Conservation (phyloP, 2,888 invertebrate species). For the Eupeodes luniger region DNA sequence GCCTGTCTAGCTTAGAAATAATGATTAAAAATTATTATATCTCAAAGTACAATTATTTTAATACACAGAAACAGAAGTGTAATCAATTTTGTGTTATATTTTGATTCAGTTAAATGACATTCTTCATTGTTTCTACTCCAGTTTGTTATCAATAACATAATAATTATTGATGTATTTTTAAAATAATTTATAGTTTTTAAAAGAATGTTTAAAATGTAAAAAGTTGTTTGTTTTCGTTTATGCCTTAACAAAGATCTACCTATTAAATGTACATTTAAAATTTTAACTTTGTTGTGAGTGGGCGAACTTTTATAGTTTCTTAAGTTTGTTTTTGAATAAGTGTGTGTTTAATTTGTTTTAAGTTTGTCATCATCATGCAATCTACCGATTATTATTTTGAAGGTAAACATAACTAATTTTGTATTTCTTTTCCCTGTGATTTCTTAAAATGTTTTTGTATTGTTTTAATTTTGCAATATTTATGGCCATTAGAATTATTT, state of each 20-base stretch:
- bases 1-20: not conserved
- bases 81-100: not conserved
- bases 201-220: not conserved
- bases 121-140: not conserved
- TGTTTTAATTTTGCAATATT: no score
- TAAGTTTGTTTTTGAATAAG: conserved; percentile 21
- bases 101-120: not conserved
- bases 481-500: no score
- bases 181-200: not conserved
- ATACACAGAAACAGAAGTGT: not conserved
- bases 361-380: conserved; percentile 65
- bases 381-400: conserved; percentile 81
- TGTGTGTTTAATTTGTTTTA: not conserved
- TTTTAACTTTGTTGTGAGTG: not conserved
- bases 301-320: not conserved
- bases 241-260: not conserved
- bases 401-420: conserved; percentile 77
- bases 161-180: not conserved
- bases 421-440: no score
- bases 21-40: not conserved
- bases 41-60: not conserved
- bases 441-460: no score
- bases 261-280: not conserved
- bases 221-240: not conserved
- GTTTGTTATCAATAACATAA: conserved; percentile 1